Conservation (phyloP, 2,888 invertebrate genomes). For the Asteroscopus sphinx region DNA sequence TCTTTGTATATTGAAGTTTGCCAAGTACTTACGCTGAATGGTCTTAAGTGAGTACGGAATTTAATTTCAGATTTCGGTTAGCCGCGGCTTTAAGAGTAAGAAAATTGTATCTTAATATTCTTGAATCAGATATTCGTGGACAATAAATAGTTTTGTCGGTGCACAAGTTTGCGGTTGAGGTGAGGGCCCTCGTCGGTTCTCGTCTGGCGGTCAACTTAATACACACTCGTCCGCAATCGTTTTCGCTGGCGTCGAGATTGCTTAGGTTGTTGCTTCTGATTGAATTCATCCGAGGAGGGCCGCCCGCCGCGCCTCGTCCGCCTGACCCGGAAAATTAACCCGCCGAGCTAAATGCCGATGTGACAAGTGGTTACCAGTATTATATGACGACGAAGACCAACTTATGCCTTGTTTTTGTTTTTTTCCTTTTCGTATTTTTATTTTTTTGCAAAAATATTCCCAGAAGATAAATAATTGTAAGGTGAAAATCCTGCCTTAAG, state of each 20-base stretch:
- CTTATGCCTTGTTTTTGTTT: slow-evolving; percentile 39
- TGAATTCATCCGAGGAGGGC: slow-evolving; percentile 78
- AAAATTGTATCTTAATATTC: slow-evolving; percentile 60
- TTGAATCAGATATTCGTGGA: slow-evolving; percentile 56
- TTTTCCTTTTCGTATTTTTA: slow-evolving; percentile 30
- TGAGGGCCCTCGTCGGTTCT: slow-evolving; percentile 74
- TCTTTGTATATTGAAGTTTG: slow-evolving; percentile 58
- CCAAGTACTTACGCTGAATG: slow-evolving; percentile 57
- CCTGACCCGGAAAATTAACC: slow-evolving; percentile 82
- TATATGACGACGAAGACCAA: slow-evolving; percentile 56
- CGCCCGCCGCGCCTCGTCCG: slow-evolving; percentile 60
- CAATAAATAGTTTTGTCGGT: slow-evolving; percentile 72
- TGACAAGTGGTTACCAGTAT: slow-evolving; percentile 74
- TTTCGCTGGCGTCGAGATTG: slow-evolving; percentile 80
- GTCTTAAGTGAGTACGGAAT: slow-evolving; percentile 47
- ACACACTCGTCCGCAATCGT: slow-evolving; percentile 82
- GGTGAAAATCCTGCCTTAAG: slow-evolving; percentile 15
- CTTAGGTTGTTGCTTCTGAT: slow-evolving; percentile 86
- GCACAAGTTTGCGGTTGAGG: slow-evolving; percentile 67
- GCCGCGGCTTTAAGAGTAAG: slow-evolving; percentile 20
- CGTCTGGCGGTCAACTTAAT: slow-evolving; percentile 79
- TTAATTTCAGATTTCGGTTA: slow-evolving; percentile 50
- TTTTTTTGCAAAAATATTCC: slow-evolving; percentile 17
- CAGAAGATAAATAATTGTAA: slow-evolving; percentile 21
- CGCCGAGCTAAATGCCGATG: slow-evolving; percentile 78